Evolutionary conservation across 1,140 invertebrate genomes (phyloP).

Genomic region (Himalopsyche phryganea): DNA sequence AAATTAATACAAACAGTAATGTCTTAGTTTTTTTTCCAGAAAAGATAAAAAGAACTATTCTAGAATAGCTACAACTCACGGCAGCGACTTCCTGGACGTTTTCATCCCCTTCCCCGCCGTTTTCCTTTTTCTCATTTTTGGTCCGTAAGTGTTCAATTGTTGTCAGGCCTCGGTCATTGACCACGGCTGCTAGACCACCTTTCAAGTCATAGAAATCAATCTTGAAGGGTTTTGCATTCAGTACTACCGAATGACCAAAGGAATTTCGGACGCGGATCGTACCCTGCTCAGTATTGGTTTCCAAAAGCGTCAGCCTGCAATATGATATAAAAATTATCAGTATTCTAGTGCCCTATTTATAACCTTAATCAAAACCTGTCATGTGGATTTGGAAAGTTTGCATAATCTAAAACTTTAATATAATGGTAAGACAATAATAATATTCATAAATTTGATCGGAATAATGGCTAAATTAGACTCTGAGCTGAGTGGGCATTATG

Average conservation of each 20-base stretch:
- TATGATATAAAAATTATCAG: too few species aligned
- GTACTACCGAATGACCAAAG: constrained; percentile 66
- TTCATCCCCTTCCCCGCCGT: constrained; percentile 37
- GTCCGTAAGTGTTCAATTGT: constrained; percentile 86
- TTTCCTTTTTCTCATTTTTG: constrained; percentile 53
- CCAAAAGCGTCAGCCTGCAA: constrained; percentile 48
- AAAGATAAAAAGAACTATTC: too few species aligned
- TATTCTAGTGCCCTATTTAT: too few species aligned
- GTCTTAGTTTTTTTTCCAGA: too few species aligned
- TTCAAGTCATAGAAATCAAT: constrained; percentile 77
- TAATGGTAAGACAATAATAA: too few species aligned
- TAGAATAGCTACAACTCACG: too few species aligned
- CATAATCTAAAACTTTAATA: too few species aligned
- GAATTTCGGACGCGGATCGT: constrained; percentile 53
- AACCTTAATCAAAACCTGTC: too few species aligned
- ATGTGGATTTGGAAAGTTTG: too few species aligned
- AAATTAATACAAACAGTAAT: not conserved
- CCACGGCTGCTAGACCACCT: constrained; percentile 67
- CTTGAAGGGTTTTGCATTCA: constrained; percentile 76
- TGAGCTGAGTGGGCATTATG: too few species aligned
- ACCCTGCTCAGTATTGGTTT: constrained; percentile 53
- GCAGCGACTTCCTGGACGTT: constrained; percentile 37
- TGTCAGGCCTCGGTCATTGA: constrained; percentile 87
- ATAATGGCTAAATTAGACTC: too few species aligned
- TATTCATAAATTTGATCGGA: too few species aligned